A percentile compares a stretch with the other conserved stretches of the same genome.
Evolutionary conservation across 2,113 vertebrate genomes (phyloP).

Genomic region (Oncorhynchus gorbuscha): DNA sequence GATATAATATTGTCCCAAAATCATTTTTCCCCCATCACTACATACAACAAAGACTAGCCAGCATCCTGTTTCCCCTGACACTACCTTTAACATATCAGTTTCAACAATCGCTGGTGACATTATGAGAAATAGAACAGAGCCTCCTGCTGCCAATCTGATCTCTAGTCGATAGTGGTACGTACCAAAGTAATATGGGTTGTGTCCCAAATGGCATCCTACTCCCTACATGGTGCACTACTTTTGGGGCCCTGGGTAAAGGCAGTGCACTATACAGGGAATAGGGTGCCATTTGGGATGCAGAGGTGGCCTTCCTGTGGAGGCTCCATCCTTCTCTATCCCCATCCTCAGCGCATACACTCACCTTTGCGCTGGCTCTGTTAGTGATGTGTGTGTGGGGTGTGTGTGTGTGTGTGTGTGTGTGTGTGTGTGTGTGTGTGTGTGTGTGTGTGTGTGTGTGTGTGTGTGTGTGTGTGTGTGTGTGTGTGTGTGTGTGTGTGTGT

Average conservation of each 20-base stretch:
- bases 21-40: constrained; percentile 7
- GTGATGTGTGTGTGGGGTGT: not conserved
- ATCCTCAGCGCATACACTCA: not conserved
- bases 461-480: not conserved
- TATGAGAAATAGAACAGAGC: constrained; percentile 64
- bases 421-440: not conserved
- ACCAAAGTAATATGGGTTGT: too few relatives aligned
- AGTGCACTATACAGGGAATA: too few relatives aligned
- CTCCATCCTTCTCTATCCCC: not conserved
- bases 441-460: too few relatives aligned
- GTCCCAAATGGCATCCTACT: too few relatives aligned
- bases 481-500: not conserved
- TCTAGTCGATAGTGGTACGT: constrained; percentile 54
- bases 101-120: constrained; percentile 69
- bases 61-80: constrained; percentile 14
- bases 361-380: not conserved
- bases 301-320: not conserved
- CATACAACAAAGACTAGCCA: constrained; percentile 10
- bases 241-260: too few relatives aligned
- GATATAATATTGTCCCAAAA: too few relatives aligned
- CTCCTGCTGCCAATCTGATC: constrained; percentile 49
- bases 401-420: not conserved
- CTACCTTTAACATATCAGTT: constrained; percentile 54
- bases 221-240: too few relatives aligned
- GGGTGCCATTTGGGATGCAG: too few relatives aligned